Base-by-base conservation (phyloP, 2,797 vertebrate genomes). In the Scyliorhinus canicula region DNA sequence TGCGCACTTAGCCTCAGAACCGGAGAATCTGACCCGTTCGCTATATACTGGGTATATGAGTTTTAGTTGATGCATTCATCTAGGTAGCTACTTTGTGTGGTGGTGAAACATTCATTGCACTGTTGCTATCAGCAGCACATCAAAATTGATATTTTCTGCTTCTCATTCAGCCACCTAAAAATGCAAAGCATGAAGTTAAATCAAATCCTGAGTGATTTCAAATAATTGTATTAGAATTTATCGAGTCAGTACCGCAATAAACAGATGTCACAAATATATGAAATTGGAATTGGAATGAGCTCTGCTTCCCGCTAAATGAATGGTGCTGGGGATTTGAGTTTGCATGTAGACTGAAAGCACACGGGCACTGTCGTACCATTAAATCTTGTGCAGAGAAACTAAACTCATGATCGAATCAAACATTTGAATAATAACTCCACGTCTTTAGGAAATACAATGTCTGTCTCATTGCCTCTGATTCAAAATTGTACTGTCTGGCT, bases 281-380 rank as follows among this genome's bases (percentile, higher is more conserved):
- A 94, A 94, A 94, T 71, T 94, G 31, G 47, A 94, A 74, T n/a
- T 94, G n/a, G 44, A 91, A 91, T 65, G 88, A 91, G n/a, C 40
- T 91, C 63, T 74, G 93, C 67, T 74, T 94, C 65, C 28, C 67
- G 55, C 14, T 74, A 74, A 74, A 55, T 67, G 40, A 93, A 93
- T 74, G 50, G 40, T 55, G 28, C 5, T 50, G 50, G 67, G 28
- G 44, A 67, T 44, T 94, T 50, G 47, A 74, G 93, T 69, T 94
- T 28, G 55, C 93, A 69, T 19, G 50, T 71, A 65, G 19, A 55
- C 67, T 69, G 65, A 94, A 94, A 74, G 4, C 28, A 71, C 67
- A 71, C 28, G 4, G 71, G 35, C 47, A 31, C 93, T n/a, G 67
- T 16, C 52, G 47, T 74, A 9, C 44, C 50, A 69, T 21, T 74